phyloP scores from a whole-genome alignment of 2,797 vertebrate species.

The Pipistrellus pipistrellus region DNA sequence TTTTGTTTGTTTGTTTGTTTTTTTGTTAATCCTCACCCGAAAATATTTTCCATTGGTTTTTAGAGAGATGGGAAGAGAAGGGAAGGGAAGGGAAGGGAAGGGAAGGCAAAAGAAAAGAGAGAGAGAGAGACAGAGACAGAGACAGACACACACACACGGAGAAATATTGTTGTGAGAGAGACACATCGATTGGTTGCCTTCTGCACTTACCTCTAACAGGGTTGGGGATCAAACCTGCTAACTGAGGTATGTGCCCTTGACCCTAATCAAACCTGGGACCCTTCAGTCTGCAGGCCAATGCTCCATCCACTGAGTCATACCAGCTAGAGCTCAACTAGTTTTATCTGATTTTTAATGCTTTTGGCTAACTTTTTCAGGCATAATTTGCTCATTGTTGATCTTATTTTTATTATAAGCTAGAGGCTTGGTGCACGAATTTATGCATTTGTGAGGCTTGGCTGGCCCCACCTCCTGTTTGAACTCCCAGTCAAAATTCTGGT shows the following conservation, averaged over 20 bases:
- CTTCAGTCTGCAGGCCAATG: too few species aligned
- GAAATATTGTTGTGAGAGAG: neutral
- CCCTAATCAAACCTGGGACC: neutral
- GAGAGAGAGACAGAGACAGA: neutral
- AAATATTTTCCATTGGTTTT: neutral
- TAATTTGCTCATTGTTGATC: conserved; percentile 10
- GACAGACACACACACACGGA: too few species aligned
- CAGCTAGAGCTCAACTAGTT: neutral
- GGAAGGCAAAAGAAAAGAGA: too few species aligned
- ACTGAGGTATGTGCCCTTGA: neutral
- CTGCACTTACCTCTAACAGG: neutral
- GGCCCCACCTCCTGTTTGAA: too few species aligned
- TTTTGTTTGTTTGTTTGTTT: neutral
- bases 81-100: too few species aligned
- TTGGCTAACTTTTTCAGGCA: neutral
- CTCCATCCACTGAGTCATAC: neutral
- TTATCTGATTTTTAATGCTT: neutral
- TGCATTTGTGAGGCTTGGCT: too few species aligned
- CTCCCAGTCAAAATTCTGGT: too few species aligned
- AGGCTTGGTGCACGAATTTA: too few species aligned
- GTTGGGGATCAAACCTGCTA: neutral
- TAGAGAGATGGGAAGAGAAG: neutral
- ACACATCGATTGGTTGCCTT: neutral
- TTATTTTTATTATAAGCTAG: too few species aligned
- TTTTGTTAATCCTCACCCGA: neutral